phyloP scores from a whole-genome alignment of 1,140 invertebrate genomes.

The Ceratoteleas bidentatus region DNA sequence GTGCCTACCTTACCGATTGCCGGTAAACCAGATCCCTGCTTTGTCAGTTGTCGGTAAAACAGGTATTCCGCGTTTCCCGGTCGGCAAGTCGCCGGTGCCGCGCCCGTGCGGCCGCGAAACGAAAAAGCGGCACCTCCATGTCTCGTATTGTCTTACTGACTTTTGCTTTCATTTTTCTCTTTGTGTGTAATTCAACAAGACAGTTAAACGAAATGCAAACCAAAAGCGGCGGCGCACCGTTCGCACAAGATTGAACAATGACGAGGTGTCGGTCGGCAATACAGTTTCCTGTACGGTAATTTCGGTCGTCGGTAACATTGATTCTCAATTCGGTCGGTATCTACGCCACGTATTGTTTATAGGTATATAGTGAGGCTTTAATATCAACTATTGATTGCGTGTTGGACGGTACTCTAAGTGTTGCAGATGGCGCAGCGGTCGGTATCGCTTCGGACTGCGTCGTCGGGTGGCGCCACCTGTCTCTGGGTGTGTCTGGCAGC shows the following conservation, averaged over 20 bases:
- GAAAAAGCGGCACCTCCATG: background rate
- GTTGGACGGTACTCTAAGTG: constrained; percentile 63
- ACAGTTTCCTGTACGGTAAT: no score
- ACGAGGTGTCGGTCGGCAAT: no score
- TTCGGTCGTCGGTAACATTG: constrained; percentile 44
- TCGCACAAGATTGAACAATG: no score
- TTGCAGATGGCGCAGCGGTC: constrained; percentile 53
- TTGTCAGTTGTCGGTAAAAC: background rate
- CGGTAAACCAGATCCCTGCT: constrained; percentile 1
- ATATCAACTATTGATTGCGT: constrained; percentile 64
- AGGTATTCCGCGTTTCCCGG: background rate
- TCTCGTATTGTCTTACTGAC: no score
- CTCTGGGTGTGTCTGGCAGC: constrained; percentile 12
- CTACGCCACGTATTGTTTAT: constrained; percentile 23
- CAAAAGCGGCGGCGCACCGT: no score
- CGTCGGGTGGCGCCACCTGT: constrained; percentile 66
- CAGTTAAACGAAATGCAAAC: no score
- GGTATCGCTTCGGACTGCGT: constrained; percentile 37
- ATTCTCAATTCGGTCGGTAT: constrained; percentile 24
- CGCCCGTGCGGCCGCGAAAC: background rate
- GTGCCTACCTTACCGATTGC: background rate
- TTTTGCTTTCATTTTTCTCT: no score
- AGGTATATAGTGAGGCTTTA: constrained; percentile 40
- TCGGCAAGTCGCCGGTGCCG: background rate
- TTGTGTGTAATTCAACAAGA: no score